Percentiles rank a stretch among this genome's conserved stretches.
phyloP scores from a whole-genome alignment of 2,797 vertebrate species.

The Chiroxiphia lanceolata region DNA sequence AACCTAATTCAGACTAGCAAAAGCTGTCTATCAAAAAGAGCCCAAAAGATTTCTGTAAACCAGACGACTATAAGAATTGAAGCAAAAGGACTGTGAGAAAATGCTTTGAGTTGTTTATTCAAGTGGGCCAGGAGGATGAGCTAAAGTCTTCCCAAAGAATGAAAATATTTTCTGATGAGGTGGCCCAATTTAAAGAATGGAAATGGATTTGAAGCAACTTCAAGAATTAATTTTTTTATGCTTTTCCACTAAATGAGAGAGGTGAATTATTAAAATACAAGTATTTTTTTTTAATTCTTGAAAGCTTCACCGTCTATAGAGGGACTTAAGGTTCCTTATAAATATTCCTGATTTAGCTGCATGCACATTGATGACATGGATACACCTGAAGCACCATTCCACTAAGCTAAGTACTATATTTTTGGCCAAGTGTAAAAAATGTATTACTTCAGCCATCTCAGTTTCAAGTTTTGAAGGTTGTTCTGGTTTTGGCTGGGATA shows the following conservation, averaged over 20 bases:
- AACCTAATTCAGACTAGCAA: background rate
- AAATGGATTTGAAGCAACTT: background rate
- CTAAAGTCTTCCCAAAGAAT: background rate
- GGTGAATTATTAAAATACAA: background rate
- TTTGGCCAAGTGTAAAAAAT: background rate
- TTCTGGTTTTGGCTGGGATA: background rate
- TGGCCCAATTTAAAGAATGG: background rate
- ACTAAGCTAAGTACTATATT: background rate
- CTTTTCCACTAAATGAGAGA: background rate
- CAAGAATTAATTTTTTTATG: background rate
- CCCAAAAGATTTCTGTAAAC: background rate
- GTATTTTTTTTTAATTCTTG: background rate
- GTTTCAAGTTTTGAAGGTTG: background rate
- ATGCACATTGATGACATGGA: background rate
- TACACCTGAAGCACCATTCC: background rate
- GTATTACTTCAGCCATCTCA: background rate
- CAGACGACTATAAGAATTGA: background rate
- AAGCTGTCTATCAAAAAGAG: background rate
- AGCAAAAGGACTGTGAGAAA: background rate
- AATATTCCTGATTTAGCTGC: background rate
- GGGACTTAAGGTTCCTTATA: background rate
- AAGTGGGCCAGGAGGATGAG: background rate
- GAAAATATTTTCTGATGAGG: background rate
- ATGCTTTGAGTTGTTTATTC: background rate
- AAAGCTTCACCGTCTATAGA: background rate